Evolutionary conservation across 2,888 invertebrate genomes (phyloP), one percentile per base, ranked within the genome.

Genomic region (Ophion obscuratus): DNA sequence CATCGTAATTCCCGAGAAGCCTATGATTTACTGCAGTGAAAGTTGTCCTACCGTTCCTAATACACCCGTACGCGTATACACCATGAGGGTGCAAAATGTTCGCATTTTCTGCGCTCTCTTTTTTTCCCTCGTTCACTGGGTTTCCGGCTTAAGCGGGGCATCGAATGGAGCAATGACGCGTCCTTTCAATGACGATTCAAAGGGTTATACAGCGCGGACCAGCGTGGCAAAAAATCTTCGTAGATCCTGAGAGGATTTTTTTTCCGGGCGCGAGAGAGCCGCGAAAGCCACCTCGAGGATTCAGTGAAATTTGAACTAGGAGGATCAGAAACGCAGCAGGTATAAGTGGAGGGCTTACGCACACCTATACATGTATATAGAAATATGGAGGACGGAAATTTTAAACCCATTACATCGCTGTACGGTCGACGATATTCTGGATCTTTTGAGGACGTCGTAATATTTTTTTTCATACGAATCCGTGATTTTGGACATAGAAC

Each of bases 131-230:
- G 47, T 67, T 36, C 20, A 27, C 66, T 20, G 66, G 44, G 86
- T 86, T 85, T 87, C 85, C 83, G 85, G 87, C 85, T 87, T 85
- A 83, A 66, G 79, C 76, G 24, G 53, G 53, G 40, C 64, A 70
- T 40, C 81, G 67, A 75, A 84, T 81, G 81, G 77, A 81, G 83
- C 85, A 81, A 76, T 79, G 68, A n/a, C 20, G 74, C 77, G 78
- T 76, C 73, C 67, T 67, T 66, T 79, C 81, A 53, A 79, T 78
- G 74, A 77, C 73, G 71, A 81, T 86, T 87, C 76, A 86, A 86
- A 83, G 86, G 86, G 88, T 87, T 88, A 68, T 53, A 14, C 9
- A 53, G 9, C 14, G 5, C 17, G 70, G 17, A 36, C 10, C 24
- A 10, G 17, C 5, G 17, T 4, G 6, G 66, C 57, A 68, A 71